Evolutionary conservation across 2,888 invertebrate genomes (phyloP).

Genomic region (Tribolium freemani): DNA sequence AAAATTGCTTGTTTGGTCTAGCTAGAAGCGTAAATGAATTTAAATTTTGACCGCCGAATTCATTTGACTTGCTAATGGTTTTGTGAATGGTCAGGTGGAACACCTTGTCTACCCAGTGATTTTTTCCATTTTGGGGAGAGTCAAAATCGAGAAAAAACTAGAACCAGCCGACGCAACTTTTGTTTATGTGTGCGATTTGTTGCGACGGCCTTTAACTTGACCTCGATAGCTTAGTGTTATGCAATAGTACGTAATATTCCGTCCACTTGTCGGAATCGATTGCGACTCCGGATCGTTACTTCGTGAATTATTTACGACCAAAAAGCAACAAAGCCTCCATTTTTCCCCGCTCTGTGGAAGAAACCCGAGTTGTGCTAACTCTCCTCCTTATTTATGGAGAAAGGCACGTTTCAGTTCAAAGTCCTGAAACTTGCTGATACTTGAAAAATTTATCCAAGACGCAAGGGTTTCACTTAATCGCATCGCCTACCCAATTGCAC

Average conservation of each 20-base stretch:
- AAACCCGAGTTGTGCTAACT: background rate
- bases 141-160: slow-evolving; percentile 5
- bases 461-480: slow-evolving; percentile 15
- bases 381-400: background rate
- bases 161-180: background rate
- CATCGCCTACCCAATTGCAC: background rate
- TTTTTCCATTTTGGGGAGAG: slow-evolving; percentile 11
- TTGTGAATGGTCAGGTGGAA: slow-evolving; percentile 8
- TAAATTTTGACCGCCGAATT: background rate
- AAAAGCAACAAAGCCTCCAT: background rate
- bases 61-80: slow-evolving; percentile 11
- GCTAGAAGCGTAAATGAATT: slow-evolving; percentile 7
- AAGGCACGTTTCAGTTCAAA: slow-evolving; percentile 15
- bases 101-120: slow-evolving; percentile 2
- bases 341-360: background rate
- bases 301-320: slow-evolving; percentile 22
- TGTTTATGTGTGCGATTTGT: slow-evolving; percentile 1
- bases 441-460: background rate
- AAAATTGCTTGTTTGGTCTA: background rate
- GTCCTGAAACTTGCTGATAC: slow-evolving; percentile 4
- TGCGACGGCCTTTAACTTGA: slow-evolving; percentile 36
- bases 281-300: background rate
- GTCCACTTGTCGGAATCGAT: slow-evolving; percentile 12
- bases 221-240: slow-evolving; percentile 25
- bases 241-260: slow-evolving; percentile 9